Evolutionary conservation across 30 jellyfish, hydroid and myxozoan species (phyloP).

Genomic region (Aurelia coerulea): DNA sequence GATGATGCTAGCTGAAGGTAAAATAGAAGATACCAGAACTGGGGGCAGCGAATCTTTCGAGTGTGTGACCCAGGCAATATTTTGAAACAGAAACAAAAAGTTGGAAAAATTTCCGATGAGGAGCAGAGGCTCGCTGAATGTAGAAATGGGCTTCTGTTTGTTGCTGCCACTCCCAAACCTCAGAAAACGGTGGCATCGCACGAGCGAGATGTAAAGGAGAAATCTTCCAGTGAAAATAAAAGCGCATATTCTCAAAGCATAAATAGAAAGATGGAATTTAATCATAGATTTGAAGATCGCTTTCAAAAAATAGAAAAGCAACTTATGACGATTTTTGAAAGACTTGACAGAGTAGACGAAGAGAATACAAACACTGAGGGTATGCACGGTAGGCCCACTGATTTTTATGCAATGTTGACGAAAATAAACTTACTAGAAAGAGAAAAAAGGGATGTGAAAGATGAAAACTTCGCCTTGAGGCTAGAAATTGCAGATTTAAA

Average conservation of each 20-base stretch:
- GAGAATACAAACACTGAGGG: slow-evolving; percentile 5
- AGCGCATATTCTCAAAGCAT: slow-evolving; percentile 1
- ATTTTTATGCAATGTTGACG: background rate
- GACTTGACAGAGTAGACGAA: slow-evolving; percentile 1
- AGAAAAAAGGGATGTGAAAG: slow-evolving; percentile 1
- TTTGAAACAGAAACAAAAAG: slow-evolving; percentile 8
- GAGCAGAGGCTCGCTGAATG: slow-evolving; percentile 16
- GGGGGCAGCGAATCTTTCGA: background rate
- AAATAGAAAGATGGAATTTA: slow-evolving; percentile 1
- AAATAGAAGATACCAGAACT: too few species aligned
- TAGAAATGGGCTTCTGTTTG: slow-evolving; percentile 22
- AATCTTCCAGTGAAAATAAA: background rate
- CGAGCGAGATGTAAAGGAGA: slow-evolving; percentile 12
- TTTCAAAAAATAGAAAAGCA: slow-evolving; percentile 16
- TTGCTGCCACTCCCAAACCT: background rate
- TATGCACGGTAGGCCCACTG: slow-evolving; percentile 7
- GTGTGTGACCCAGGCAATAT: slow-evolving; percentile 23
- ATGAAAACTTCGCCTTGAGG: slow-evolving; percentile 8
- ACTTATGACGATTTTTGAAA: slow-evolving; percentile 12
- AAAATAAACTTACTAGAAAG: slow-evolving; percentile 1
- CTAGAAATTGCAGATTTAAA: slow-evolving; percentile 1
- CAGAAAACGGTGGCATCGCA: slow-evolving; percentile 16
- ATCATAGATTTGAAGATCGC: slow-evolving; percentile 8
- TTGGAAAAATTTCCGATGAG: slow-evolving; percentile 7
- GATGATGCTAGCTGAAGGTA: slow-evolving; percentile 1